These are phyloP conservation scores for Graptemys geographica DNA, from an alignment of 2,797 vertebrate genomes.

Conservation along the genomic window DNA sequence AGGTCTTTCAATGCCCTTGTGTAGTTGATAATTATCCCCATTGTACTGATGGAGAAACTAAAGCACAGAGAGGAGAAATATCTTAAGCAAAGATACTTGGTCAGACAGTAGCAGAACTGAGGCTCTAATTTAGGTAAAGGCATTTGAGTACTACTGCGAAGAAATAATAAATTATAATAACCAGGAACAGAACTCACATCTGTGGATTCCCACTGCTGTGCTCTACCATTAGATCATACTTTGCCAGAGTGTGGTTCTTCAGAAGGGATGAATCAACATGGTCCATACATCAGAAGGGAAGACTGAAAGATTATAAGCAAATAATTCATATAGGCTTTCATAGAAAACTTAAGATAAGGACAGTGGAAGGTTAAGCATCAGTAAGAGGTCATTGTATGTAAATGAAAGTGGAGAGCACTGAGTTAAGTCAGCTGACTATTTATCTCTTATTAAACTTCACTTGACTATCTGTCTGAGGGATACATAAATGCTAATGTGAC, in stretches of 20 bases:
- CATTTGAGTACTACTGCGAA: neutral
- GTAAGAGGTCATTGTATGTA: constrained; percentile 39
- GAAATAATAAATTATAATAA: neutral
- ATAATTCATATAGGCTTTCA: neutral
- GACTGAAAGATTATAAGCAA: constrained; percentile 18
- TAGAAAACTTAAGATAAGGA: neutral
- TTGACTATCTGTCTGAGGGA: constrained; percentile 29
- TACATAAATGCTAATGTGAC: constrained; percentile 53
- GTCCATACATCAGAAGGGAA: neutral
- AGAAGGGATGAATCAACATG: constrained; percentile 14
- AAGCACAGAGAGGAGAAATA: neutral
- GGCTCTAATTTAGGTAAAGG: neutral
- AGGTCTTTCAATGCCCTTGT: constrained; percentile 10
- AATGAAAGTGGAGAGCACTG: constrained; percentile 10
- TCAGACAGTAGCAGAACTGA: neutral
- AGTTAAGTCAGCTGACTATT: constrained; percentile 46
- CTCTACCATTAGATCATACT: neutral
- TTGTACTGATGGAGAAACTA: neutral
- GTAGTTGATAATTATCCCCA: neutral
- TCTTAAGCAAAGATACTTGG: neutral
- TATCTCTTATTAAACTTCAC: constrained; percentile 41
- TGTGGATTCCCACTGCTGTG: neutral
- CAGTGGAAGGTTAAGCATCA: constrained; percentile 40
- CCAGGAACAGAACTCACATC: neutral
- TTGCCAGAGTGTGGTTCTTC: neutral